Conservation (phyloP, 2,888 invertebrate genomes). For the Erannis defoliaria region DNA sequence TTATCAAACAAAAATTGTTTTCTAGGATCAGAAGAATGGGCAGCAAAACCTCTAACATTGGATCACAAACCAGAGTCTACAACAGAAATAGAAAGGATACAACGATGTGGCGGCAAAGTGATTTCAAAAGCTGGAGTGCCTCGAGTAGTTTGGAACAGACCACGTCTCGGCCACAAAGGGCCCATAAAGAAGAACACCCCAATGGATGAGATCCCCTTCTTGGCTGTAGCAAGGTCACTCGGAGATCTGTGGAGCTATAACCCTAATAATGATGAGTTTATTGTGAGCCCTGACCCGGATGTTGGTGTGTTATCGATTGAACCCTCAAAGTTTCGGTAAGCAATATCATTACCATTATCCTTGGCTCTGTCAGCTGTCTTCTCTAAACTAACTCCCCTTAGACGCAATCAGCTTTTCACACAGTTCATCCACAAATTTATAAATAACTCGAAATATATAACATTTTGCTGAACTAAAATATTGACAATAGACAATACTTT, state of each 20-base stretch:
- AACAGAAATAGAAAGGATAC: slow-evolving; percentile 94
- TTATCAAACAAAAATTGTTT: slow-evolving; percentile 18
- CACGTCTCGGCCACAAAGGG: slow-evolving; percentile 91
- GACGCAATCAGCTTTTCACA: too few relatives aligned
- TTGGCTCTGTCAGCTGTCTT: too few relatives aligned
- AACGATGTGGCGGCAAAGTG: slow-evolving; percentile 92
- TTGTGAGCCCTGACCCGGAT: slow-evolving; percentile 99
- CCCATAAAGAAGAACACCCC: slow-evolving; percentile 96
- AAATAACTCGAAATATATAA: too few relatives aligned
- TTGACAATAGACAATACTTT: too few relatives aligned
- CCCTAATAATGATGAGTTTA: slow-evolving; percentile 95
- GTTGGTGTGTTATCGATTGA: slow-evolving; percentile 94
- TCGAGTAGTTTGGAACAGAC: slow-evolving; percentile 98
- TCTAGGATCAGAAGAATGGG: slow-evolving; percentile 90
- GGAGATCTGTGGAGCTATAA: slow-evolving; percentile 99
- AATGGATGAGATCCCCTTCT: slow-evolving; percentile 97
- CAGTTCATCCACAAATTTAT: too few relatives aligned
- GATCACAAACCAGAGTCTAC: slow-evolving; percentile 98
- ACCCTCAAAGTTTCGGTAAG: slow-evolving; percentile 89
- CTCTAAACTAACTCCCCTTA: too few relatives aligned
- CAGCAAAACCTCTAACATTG: slow-evolving; percentile 92
- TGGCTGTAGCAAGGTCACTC: slow-evolving; percentile 98
- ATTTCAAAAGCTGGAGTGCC: slow-evolving; percentile 94
- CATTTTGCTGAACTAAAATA: too few relatives aligned
- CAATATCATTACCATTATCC: not conserved